Evolutionary conservation across 2,113 vertebrate species (phyloP).

Genomic region (Hyperopisus bebe): DNA sequence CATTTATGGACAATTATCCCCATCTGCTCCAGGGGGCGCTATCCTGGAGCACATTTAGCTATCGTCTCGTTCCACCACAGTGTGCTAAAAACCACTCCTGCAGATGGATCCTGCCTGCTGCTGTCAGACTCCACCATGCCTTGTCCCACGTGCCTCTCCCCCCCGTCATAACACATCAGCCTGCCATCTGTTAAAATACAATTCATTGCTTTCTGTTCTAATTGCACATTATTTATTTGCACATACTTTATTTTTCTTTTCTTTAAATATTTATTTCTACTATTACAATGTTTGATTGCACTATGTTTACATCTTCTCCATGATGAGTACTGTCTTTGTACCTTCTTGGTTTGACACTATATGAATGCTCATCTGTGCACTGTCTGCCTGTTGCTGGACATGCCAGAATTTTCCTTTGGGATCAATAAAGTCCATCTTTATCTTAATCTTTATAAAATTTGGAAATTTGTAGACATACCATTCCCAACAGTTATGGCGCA

Average conservation of each 20-base stretch:
- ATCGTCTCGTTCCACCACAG: neutral
- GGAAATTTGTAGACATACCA: neutral
- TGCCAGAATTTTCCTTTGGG: neutral
- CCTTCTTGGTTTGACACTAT: neutral
- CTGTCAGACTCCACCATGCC: neutral
- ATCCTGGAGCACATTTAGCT: neutral
- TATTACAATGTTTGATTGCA: neutral
- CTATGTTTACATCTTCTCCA: neutral
- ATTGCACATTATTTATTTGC: neutral
- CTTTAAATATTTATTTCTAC: neutral
- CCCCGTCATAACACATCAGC: neutral
- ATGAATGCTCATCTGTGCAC: neutral
- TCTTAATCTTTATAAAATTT: neutral
- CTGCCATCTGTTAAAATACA: neutral
- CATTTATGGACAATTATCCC: too few relatives aligned
- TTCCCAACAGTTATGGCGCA: constrained; percentile 21
- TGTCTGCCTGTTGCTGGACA: neutral
- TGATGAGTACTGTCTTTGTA: neutral
- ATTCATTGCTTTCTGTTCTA: neutral
- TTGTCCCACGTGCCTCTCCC: neutral
- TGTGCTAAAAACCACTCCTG: neutral
- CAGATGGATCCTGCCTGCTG: neutral
- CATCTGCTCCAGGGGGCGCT: too few relatives aligned
- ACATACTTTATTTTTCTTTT: neutral
- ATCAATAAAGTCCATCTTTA: neutral